These are phyloP conservation scores for Embiotoca jacksoni DNA, from an alignment of 2,113 vertebrate genomes.

Conservation along the genomic window DNA sequence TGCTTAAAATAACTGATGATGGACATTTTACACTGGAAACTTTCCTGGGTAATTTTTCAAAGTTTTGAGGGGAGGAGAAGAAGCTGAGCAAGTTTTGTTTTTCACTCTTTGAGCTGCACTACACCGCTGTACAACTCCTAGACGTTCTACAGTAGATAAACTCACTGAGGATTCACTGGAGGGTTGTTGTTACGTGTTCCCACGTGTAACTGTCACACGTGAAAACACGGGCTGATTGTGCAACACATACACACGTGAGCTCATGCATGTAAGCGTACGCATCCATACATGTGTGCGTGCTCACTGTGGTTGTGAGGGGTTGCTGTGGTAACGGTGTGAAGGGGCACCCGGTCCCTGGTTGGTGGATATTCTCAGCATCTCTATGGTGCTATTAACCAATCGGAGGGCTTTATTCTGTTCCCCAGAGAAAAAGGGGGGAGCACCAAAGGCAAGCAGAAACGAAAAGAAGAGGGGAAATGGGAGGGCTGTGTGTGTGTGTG, in stretches of 20 bases:
- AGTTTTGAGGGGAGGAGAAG: neutral
- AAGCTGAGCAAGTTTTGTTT: slow-evolving; percentile 23
- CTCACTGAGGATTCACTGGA: slow-evolving; percentile 44
- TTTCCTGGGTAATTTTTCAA: neutral
- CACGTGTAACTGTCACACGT: slow-evolving; percentile 29
- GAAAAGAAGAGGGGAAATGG: slow-evolving; percentile 51
- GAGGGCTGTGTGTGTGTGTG: slow-evolving; percentile 65
- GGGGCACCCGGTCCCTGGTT: slow-evolving; percentile 80
- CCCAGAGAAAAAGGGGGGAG: slow-evolving; percentile 70
- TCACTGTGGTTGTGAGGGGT: slow-evolving; percentile 78
- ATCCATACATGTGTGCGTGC: slow-evolving; percentile 45
- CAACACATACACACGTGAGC: slow-evolving; percentile 27
- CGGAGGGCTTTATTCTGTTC: slow-evolving; percentile 54
- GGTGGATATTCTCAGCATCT: slow-evolving; percentile 86
- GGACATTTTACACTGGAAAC: neutral
- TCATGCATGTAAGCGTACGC: slow-evolving; percentile 15
- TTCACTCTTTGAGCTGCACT: slow-evolving; percentile 10
- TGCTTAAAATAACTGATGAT: no score
- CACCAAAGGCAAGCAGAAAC: slow-evolving; percentile 57
- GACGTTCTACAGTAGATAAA: slow-evolving; percentile 31
- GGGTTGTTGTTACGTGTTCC: slow-evolving; percentile 37
- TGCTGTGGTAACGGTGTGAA: slow-evolving; percentile 83
- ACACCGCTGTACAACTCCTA: slow-evolving; percentile 8
- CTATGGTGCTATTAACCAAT: slow-evolving; percentile 80
- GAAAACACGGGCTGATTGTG: slow-evolving; percentile 21